Evolutionary conservation across 1,140 invertebrate genomes (phyloP).

Genomic region (Asobara japonica): DNA sequence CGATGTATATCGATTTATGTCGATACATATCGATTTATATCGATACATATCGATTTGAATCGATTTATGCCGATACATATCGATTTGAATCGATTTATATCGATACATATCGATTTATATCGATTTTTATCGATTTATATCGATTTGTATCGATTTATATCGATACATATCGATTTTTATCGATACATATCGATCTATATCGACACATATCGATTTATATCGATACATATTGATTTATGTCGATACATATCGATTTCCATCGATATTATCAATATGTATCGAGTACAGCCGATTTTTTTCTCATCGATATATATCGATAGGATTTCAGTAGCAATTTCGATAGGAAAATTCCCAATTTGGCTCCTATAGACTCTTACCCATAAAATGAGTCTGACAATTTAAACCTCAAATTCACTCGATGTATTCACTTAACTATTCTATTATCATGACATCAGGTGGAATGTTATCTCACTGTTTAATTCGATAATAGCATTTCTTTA

Average conservation of each 20-base stretch:
- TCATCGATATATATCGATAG: no score
- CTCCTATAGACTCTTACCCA: background rate
- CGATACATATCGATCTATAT: no score
- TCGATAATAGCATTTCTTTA: conserved; percentile 13
- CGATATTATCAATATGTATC: background rate
- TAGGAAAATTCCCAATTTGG: no score
- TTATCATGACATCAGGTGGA: conserved; percentile 10
- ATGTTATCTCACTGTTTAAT: conserved; percentile 13
- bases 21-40: no score
- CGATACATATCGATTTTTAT: background rate
- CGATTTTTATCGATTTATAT: no score
- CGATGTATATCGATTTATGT: background rate
- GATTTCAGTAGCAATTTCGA: background rate
- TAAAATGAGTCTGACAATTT: background rate
- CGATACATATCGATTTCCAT: background rate
- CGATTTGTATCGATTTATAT: background rate
- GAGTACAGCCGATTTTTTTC: no score
- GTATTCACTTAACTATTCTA: conserved; percentile 8
- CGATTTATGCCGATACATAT: background rate
- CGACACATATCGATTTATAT: no score
- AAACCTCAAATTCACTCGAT: background rate
- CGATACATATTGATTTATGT: background rate
- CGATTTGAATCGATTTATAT: no score
- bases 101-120: background rate
- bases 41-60: no score